Evolutionary conservation across 1,140 invertebrate species (phyloP).

Genomic region (Achatina immaculata): DNA sequence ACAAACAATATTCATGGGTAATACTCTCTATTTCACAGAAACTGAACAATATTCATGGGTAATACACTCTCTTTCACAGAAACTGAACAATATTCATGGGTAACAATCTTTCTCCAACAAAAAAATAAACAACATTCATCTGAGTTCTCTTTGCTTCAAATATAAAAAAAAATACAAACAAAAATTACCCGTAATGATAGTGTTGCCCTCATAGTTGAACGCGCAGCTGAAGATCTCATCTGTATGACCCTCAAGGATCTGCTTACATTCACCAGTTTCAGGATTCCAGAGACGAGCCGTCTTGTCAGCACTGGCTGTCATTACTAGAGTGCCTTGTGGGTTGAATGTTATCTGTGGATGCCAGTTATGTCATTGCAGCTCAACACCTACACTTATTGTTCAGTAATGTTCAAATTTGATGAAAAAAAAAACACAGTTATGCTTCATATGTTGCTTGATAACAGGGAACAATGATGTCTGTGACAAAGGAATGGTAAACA

Average conservation of each 20-base stretch:
- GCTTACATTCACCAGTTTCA: constrained; percentile 78
- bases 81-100: background rate
- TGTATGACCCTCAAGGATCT: constrained; percentile 79
- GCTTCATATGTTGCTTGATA: too few species aligned
- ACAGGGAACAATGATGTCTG: too few species aligned
- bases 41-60: too few species aligned
- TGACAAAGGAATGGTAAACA: too few species aligned
- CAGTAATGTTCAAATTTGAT: too few species aligned
- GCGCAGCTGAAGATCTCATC: constrained; percentile 86
- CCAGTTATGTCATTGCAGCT: too few species aligned
- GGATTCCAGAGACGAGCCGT: constrained; percentile 83
- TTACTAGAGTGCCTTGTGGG: constrained; percentile 79
- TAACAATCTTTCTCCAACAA: background rate
- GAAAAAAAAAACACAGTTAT: too few species aligned
- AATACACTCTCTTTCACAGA: constrained; percentile 5
- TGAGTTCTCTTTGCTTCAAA: background rate
- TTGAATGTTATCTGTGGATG: constrained; percentile 81
- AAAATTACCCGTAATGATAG: constrained; percentile 78
- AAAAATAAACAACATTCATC: background rate
- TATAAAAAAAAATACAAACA: background rate
- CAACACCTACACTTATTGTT: too few species aligned
- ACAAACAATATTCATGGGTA: too few species aligned
- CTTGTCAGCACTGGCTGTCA: constrained; percentile 82
- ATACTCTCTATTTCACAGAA: too few species aligned
- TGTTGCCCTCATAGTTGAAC: constrained; percentile 83